Conservation (phyloP, 2,888 invertebrate genomes). For the Diaperis boleti region DNA sequence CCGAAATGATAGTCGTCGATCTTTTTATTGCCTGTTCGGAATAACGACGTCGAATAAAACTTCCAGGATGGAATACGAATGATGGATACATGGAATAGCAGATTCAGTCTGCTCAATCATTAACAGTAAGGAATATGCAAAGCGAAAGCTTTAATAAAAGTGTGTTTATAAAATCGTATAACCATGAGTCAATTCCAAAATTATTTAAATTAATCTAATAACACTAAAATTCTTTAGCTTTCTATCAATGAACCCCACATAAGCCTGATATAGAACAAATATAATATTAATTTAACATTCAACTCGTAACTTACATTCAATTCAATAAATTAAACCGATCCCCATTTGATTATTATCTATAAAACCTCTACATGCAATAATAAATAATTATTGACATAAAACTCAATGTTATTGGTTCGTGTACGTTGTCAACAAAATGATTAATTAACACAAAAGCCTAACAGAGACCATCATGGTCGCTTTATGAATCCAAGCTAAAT, state of each 20-base stretch:
- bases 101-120: conserved; percentile 2
- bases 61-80: conserved; percentile 19
- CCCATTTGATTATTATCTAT: too few relatives aligned
- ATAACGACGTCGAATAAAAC: conserved; percentile 29
- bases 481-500: background rate
- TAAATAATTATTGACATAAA: background rate
- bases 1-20: conserved; percentile 29
- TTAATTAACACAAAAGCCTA: background rate
- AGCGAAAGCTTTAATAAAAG: background rate
- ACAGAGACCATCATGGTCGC: too few relatives aligned
- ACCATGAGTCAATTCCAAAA: background rate
- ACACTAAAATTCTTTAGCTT: background rate
- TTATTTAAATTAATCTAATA: background rate
- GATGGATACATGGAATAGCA: conserved; percentile 15
- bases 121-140: background rate
- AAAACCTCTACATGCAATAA: background rate
- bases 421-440: background rate
- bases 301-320: too few relatives aligned
- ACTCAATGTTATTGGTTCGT: background rate
- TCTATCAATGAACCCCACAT: background rate
- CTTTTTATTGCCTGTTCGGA: conserved; percentile 30
- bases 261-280: too few relatives aligned
- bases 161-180: background rate
- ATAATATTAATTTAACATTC: too few relatives aligned
- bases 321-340: too few relatives aligned